Evolutionary conservation across 2,113 vertebrate species (phyloP), one percentile per base, ranked within the genome.

Genomic region (Zosterops lateralis): DNA sequence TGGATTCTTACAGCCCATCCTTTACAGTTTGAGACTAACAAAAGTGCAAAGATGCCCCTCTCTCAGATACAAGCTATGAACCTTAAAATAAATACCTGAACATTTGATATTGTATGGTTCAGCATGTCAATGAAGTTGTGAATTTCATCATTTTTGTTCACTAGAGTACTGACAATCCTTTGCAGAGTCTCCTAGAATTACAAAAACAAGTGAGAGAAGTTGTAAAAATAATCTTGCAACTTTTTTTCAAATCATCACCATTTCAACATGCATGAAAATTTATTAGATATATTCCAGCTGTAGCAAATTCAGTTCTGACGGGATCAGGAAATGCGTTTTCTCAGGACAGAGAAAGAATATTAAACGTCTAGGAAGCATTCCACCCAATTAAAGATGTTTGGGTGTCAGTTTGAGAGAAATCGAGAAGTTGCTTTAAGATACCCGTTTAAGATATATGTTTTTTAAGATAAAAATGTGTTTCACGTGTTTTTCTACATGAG

Each of bases 121-220:
- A 99, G 93, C 21, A 98, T 97, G 58, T 99, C 98, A 93, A 99
- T 98, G 96, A 99, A 99, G 96, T 97, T 98, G 82, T 98, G 98
- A 53, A 99, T 98, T 97, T 99, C 99, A 92, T 98, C 98, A 86
- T 99, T 99, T 97, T 99, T 99, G 97, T 96, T 99, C 47, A 98
- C 97, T 83, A 99, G 96, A 20, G 99, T 99, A 96, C 97, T 97
- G 73, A 99, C 98, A 96, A 99, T 99, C 96, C 98, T 98, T 88
- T 98, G 97, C 89, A 99, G 97, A 87, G 98, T 98, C 97, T 99
- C 99, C 99, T 99, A 96, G 45, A 75, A 97, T 96, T 60, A n/a
- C 66, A 95, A 90, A 81, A 94, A 93, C 26, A 48, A 87, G 15
- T 1, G 0, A 74, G 26, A 86, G 28, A 84, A 79, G 11, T 28